Evolutionary conservation across 2,113 vertebrate species (phyloP), one percentile per base, ranked within the genome.

Genomic region (Dicrurus megarhynchus): DNA sequence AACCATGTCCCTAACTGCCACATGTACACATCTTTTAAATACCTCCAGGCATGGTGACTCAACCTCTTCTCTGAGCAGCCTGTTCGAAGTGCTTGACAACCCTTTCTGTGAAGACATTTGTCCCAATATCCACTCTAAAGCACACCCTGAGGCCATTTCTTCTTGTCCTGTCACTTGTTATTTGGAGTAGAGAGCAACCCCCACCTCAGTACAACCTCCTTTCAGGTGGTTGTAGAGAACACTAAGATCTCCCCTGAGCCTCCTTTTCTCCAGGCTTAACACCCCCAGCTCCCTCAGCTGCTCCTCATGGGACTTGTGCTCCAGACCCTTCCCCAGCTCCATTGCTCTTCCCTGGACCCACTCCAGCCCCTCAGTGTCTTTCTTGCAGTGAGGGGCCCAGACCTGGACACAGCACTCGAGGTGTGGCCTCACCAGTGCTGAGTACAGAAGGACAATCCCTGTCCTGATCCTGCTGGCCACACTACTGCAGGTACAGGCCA

Each of bases 331-430:
- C 32, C 2, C 5, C 44, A 44, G 18, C 44, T 12, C 28, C 3
- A 0, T 0, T 53, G 46, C 20, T 11, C 39, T 46, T 39, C 30
- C 12, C 39, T 60, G 39, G 20, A 22, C 39, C 17, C 5, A 0
- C 53, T 46, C 6, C 60, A 75, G n/a, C 28, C 41, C 28, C 39
- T 75, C 53, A 15, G 0, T 12, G 20, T 26, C 39, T 5, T 20
- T 44, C 68, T 22, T 22, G 12, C 0, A 39, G 23, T 15, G 78
- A 68, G 24, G 19, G n/a, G 19, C n/a, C 26, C 69, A 60, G 28
- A 60, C 3, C 69, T 53, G 60, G 15, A 46, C 53, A 33, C 39
- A 52, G 28, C 28, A 30, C n/a, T 75, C 1, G 1, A 46, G 39
- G 11, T 53, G 39, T 33, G 37, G 11, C 44, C 28, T n/a, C 60